A percentile compares a stretch with the other conserved stretches of the same genome.
These are phyloP conservation scores for Drosophila dives DNA, from an alignment of 2,888 invertebrate genomes.

Conservation along the genomic window DNA sequence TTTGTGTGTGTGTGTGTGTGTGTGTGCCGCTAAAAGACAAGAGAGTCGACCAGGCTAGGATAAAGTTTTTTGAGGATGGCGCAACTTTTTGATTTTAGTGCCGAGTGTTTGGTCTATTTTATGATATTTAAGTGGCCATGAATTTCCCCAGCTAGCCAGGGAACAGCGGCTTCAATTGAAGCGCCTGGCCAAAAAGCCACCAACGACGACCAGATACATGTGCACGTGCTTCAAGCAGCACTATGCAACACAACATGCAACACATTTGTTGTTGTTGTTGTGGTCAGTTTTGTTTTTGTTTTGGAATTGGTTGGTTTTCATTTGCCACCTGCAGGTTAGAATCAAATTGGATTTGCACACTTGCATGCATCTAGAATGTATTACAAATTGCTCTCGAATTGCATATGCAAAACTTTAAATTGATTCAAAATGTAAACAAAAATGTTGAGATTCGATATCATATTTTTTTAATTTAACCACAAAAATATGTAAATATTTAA, in stretches of 20 bases:
- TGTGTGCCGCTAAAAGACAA: conserved; percentile 11
- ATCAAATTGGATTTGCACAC: conserved; percentile 26
- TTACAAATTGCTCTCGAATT: conserved; percentile 34
- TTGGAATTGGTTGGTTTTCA: conserved; percentile 37
- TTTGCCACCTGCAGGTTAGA: conserved; percentile 26
- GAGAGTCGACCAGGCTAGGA: conserved; percentile 29
- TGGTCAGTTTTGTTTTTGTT: conserved; percentile 38
- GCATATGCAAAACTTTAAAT: conserved; percentile 29
- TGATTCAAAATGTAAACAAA: conserved; percentile 27
- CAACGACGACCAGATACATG: conserved; percentile 47
- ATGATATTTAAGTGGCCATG: conserved; percentile 78
- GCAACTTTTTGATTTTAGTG: conserved; percentile 75
- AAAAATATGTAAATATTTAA: not conserved
- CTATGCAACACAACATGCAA: conserved; percentile 5
- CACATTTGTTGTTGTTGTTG: conserved; percentile 24
- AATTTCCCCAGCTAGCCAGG: conserved; percentile 54
- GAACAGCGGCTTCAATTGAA: conserved; percentile 42
- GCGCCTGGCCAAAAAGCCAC: conserved; percentile 38
- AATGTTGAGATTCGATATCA: conserved; percentile 21
- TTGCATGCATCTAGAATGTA: not conserved
- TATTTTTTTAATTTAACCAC: not conserved
- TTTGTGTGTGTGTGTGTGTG: not conserved
- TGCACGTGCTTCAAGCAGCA: conserved; percentile 42
- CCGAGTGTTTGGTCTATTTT: conserved; percentile 73
- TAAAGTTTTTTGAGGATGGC: conserved; percentile 56